Evolutionary conservation across 2,888 invertebrate species (phyloP).

Genomic region (Lymantria dispar): DNA sequence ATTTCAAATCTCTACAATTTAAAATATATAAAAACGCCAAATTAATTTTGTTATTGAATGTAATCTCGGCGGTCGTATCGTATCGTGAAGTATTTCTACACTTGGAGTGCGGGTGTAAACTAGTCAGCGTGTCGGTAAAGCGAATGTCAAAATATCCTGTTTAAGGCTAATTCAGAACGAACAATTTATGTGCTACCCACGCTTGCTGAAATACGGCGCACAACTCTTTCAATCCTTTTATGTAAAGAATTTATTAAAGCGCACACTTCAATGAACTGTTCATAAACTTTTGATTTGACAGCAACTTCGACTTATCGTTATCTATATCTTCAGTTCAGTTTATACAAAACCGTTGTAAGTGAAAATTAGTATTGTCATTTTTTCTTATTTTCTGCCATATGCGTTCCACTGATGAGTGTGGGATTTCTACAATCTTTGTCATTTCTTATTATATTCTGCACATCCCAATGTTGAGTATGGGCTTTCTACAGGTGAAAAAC

Average conservation of each 20-base stretch:
- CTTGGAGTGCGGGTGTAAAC: conserved; percentile 51
- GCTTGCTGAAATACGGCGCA: conserved; percentile 70
- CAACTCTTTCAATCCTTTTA: conserved; percentile 74
- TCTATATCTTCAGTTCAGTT: conserved; percentile 37
- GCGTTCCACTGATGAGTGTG: too few species aligned
- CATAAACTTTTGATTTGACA: conserved; percentile 56
- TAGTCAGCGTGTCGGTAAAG: conserved; percentile 53
- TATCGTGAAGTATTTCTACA: conserved; percentile 37
- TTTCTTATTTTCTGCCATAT: too few species aligned
- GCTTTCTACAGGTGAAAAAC: too few species aligned
- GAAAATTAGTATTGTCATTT: too few species aligned
- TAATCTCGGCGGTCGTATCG: conserved; percentile 22
- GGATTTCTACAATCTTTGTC: too few species aligned
- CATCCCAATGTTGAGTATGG: too few species aligned
- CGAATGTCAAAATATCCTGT: conserved; percentile 70
- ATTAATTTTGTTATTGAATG: conserved; percentile 11
- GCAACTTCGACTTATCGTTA: conserved; percentile 64
- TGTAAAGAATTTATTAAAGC: conserved; percentile 71
- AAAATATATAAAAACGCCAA: too few species aligned
- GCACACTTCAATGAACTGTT: conserved; percentile 60
- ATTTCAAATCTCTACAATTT: too few species aligned
- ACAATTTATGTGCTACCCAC: conserved; percentile 74
- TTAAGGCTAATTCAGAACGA: conserved; percentile 70
- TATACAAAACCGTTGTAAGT: too few species aligned
- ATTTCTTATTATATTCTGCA: too few species aligned